These are phyloP conservation scores for Mylabris phalerata DNA, from an alignment of 1,140 invertebrate species.

Conservation along the genomic window DNA sequence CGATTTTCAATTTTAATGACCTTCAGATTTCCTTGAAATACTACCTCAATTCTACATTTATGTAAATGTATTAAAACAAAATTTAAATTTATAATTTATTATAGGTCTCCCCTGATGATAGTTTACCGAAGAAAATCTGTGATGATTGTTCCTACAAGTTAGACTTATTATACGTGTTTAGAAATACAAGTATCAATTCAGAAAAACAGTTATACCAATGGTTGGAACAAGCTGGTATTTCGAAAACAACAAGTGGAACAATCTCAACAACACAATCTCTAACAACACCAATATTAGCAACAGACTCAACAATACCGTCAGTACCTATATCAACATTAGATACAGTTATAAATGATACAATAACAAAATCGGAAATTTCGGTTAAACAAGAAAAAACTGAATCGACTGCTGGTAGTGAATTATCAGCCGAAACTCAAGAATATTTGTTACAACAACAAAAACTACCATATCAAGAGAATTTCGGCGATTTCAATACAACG, in stretches of 20 bases:
- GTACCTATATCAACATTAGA: not conserved
- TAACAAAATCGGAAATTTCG: constrained; percentile 19
- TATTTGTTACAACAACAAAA: constrained; percentile 30
- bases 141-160: constrained; percentile 53
- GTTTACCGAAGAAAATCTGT: constrained; percentile 56
- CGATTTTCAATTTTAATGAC: not conserved
- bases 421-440: constrained; percentile 26
- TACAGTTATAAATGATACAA: not conserved
- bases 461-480: constrained; percentile 22
- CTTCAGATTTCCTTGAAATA: not conserved
- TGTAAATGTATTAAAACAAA: not conserved
- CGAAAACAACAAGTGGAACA: no score
- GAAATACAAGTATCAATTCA: constrained; percentile 49
- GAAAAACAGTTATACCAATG: constrained; percentile 53
- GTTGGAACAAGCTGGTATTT: constrained; percentile 43
- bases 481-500: not conserved
- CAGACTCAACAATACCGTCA: no score
- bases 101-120: constrained; percentile 50
- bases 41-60: not conserved
- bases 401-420: constrained; percentile 7
- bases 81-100: constrained; percentile 23
- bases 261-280: no score
- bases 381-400: constrained; percentile 33
- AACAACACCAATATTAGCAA: no score
- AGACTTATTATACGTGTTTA: constrained; percentile 54